A percentile compares a stretch with the other conserved stretches of the same genome.
Evolutionary conservation across 2,888 invertebrate species (phyloP).

Genomic region (Ptychoptera contaminata): DNA sequence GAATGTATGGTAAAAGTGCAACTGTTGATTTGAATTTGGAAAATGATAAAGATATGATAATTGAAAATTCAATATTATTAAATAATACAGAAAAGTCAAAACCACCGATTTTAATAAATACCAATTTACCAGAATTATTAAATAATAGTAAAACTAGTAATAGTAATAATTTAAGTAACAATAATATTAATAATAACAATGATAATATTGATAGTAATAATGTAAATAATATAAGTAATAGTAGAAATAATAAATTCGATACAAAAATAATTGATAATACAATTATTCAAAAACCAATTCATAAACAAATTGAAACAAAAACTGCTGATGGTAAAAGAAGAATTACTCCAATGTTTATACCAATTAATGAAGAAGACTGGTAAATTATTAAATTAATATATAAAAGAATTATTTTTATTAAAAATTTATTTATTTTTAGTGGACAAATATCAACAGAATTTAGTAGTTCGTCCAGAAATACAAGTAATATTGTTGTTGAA

Average conservation of each 20-base stretch:
- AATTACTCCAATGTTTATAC: slow-evolving; percentile 93
- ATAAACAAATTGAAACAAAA: slow-evolving; percentile 85
- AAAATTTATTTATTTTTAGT: slow-evolving; percentile 4
- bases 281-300: slow-evolving; percentile 39
- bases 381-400: slow-evolving; percentile 4
- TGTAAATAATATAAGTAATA: slow-evolving; percentile 9
- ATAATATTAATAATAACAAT: background rate
- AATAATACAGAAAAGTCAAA: slow-evolving; percentile 19
- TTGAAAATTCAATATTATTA: slow-evolving; percentile 49
- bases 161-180: slow-evolving; percentile 5
- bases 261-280: slow-evolving; percentile 7
- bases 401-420: background rate
- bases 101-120: slow-evolving; percentile 16
- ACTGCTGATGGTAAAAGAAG: slow-evolving; percentile 88
- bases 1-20: slow-evolving; percentile 70
- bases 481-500: slow-evolving; percentile 9
- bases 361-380: slow-evolving; percentile 42
- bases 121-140: slow-evolving; percentile 9
- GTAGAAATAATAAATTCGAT: slow-evolving; percentile 8
- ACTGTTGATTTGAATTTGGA: slow-evolving; percentile 29
- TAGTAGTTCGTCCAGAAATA: slow-evolving; percentile 14
- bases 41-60: slow-evolving; percentile 39
- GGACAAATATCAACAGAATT: slow-evolving; percentile 11
- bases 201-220: slow-evolving; percentile 6
- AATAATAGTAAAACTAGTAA: slow-evolving; percentile 6